These are phyloP conservation scores for Potamarius usumacintae DNA, from an alignment of 2,113 vertebrate genomes.

Conservation along the genomic window DNA sequence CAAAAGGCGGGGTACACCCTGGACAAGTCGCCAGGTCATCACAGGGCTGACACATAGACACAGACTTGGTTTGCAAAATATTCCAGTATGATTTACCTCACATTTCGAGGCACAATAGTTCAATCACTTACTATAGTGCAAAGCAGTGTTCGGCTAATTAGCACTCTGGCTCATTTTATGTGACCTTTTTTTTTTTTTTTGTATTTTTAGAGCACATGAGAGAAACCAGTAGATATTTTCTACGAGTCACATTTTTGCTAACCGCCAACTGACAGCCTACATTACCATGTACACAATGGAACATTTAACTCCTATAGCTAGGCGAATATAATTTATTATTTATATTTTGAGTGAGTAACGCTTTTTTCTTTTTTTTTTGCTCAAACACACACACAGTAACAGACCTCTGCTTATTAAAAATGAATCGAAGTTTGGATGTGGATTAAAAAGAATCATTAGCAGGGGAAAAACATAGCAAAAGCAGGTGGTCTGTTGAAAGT, in stretches of 20 bases:
- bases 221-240: not conserved
- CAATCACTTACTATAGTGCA: not conserved
- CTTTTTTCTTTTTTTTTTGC: too few species aligned
- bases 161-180: not conserved
- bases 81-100: not conserved
- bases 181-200: not conserved
- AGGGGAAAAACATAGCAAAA: not conserved
- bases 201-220: not conserved
- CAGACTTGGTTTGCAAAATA: not conserved
- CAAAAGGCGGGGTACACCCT: too few species aligned
- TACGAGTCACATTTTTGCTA: not conserved
- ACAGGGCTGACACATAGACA: too few species aligned
- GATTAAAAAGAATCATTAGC: slow-evolving; percentile 1
- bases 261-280: not conserved
- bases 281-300: not conserved
- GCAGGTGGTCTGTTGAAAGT: not conserved
- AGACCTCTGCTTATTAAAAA: slow-evolving; percentile 31
- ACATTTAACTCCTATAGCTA: not conserved
- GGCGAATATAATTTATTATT: not conserved
- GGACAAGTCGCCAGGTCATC: too few species aligned
- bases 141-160: not conserved
- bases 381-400: not conserved
- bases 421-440: not conserved
- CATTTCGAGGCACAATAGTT: not conserved
- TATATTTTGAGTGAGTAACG: too few species aligned